Conservation (phyloP, 2,113 vertebrate genomes). For the Himantopus leucocephalus region DNA sequence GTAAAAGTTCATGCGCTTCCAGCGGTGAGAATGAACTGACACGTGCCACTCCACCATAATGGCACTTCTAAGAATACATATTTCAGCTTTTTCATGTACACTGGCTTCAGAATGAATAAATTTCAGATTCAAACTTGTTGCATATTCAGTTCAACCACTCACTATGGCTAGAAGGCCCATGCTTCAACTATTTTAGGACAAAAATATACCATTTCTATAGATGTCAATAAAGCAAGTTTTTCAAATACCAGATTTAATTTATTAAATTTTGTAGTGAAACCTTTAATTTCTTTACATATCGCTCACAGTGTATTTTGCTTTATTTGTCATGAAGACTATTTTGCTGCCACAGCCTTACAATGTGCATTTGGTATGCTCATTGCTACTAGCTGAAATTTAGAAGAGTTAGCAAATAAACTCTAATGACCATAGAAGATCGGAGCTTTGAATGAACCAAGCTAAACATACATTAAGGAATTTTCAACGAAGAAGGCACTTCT, state of each 20-base stretch:
- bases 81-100: background rate
- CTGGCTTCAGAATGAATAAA: background rate
- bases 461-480: background rate
- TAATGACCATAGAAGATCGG: background rate
- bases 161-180: background rate
- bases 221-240: background rate
- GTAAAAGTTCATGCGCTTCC: background rate
- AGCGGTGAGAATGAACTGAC: background rate
- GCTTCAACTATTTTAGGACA: background rate
- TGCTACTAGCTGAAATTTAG: background rate
- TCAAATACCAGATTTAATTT: background rate
- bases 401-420: background rate
- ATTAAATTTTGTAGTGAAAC: background rate
- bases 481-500: accelerated
- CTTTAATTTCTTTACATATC: background rate
- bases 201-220: background rate
- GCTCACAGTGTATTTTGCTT: background rate
- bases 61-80: background rate
- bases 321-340: background rate
- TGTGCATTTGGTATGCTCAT: accelerated
- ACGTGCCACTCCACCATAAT: background rate
- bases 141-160: background rate
- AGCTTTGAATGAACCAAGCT: background rate
- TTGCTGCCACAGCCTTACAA: background rate
- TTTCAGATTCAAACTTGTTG: background rate